phyloP scores from a whole-genome alignment of 1,140 invertebrate species.

The Drosophila pruinosa region DNA sequence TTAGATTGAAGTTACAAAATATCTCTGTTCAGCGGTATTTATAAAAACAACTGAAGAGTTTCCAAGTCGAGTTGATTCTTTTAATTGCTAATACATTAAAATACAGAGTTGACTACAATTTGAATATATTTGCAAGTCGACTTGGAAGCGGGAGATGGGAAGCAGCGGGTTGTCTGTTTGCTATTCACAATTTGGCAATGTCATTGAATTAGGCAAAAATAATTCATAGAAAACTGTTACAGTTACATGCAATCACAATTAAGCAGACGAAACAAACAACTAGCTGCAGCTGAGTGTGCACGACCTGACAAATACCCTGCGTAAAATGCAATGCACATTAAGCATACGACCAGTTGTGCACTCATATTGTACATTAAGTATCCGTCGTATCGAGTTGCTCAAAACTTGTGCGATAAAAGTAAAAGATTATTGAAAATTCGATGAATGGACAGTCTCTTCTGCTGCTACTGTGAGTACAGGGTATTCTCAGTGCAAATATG shows the following conservation, averaged over 20 bases:
- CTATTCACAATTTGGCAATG: conserved; percentile 53
- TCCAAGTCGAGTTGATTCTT: too few species aligned
- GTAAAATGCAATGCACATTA: conserved; percentile 18
- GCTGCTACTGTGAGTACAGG: not conserved
- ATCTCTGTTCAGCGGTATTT: too few species aligned
- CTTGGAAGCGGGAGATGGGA: too few species aligned
- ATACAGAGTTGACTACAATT: too few species aligned
- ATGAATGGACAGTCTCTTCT: too few species aligned
- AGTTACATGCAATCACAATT: conserved; percentile 70
- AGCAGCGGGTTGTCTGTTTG: not conserved
- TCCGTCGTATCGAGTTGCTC: too few species aligned
- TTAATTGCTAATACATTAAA: too few species aligned
- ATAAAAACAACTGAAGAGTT: too few species aligned
- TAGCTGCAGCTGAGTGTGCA: not conserved
- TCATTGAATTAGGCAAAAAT: conserved; percentile 66
- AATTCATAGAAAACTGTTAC: conserved; percentile 58
- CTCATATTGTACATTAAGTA: too few species aligned
- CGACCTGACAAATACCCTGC: not conserved
- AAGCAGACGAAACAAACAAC: conserved; percentile 18
- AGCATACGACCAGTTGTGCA: not conserved
- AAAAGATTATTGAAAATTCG: too few species aligned
- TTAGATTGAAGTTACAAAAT: too few species aligned
- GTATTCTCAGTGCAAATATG: conserved; percentile 12
- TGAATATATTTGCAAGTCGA: not conserved
- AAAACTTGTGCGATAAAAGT: too few species aligned